A percentile compares a stretch with the other conserved stretches of the same genome.
Conservation (phyloP, 2,888 invertebrate species). For the Phyto melanocephala region DNA sequence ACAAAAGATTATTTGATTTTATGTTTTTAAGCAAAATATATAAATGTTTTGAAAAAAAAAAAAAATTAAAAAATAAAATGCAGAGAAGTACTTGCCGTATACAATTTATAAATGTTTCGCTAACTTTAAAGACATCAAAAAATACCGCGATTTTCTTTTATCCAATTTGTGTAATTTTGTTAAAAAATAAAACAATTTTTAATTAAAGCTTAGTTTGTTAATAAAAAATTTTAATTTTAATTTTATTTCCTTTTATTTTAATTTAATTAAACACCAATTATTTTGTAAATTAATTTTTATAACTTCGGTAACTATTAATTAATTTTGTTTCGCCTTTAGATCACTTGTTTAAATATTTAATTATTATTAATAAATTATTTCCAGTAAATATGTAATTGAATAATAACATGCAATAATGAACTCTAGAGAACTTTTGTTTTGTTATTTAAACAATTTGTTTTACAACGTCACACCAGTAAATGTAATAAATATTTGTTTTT, state of each 20-base stretch:
- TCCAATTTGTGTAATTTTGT: constrained; percentile 39
- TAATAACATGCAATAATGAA: constrained; percentile 27
- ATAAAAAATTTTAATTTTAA: too few relatives aligned
- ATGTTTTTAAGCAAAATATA: too few relatives aligned
- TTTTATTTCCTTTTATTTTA: too few relatives aligned
- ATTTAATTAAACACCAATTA: too few relatives aligned
- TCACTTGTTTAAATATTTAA: background rate
- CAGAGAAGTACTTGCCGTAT: constrained; percentile 46
- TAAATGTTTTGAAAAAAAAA: too few relatives aligned
- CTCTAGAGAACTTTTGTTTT: background rate
- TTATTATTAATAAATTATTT: background rate
- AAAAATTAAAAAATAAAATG: background rate
- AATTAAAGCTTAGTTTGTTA: too few relatives aligned
- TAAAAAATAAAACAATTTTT: too few relatives aligned
- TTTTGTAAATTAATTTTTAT: background rate
- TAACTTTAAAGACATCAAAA: constrained; percentile 47
- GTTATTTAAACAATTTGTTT: background rate
- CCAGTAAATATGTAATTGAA: constrained; percentile 13
- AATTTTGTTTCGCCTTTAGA: background rate
- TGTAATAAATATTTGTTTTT: background rate
- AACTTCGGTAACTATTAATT: background rate
- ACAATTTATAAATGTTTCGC: constrained; percentile 20
- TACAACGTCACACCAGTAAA: background rate
- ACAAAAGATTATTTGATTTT: background rate
- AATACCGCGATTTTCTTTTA: background rate